Evolutionary conservation across 1,140 invertebrate genomes (phyloP).

Genomic region (Drosophila ananassae): DNA sequence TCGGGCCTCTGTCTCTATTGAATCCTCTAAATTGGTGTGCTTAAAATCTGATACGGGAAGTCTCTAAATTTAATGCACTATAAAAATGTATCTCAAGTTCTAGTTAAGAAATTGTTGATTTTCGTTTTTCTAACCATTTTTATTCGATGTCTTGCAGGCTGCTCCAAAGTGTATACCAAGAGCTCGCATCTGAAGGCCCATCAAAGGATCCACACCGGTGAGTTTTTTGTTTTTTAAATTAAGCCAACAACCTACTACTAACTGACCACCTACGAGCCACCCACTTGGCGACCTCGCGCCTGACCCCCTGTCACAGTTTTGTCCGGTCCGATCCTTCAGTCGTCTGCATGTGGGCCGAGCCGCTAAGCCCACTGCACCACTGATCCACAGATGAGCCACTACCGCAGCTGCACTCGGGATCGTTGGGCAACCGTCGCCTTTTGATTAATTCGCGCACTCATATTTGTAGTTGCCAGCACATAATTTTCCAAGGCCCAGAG

Average conservation of each 20-base stretch:
- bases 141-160: constrained; percentile 88
- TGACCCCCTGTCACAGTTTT: constrained; percentile 35
- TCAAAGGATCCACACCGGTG: constrained; percentile 98
- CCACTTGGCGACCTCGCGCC: constrained; percentile 20
- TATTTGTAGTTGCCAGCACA: constrained; percentile 82
- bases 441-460: constrained; percentile 80
- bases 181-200: constrained; percentile 99
- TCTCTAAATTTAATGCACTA: neutral
- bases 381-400: constrained; percentile 27
- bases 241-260: constrained; percentile 20
- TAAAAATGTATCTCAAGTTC: neutral
- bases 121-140: constrained; percentile 6
- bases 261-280: constrained; percentile 14
- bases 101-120: neutral
- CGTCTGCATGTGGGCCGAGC: constrained; percentile 41
- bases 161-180: constrained; percentile 99
- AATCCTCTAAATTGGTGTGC: constrained; percentile 22
- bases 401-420: constrained; percentile 60
- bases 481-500: constrained; percentile 71
- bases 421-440: constrained; percentile 65
- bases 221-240: constrained; percentile 73
- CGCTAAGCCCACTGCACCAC: constrained; percentile 1
- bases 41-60: constrained; percentile 36
- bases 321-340: constrained; percentile 29
- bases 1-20: constrained; percentile 1